These are phyloP conservation scores for Mola mola DNA, from an alignment of 2,113 vertebrate species.

Conservation along the genomic window DNA sequence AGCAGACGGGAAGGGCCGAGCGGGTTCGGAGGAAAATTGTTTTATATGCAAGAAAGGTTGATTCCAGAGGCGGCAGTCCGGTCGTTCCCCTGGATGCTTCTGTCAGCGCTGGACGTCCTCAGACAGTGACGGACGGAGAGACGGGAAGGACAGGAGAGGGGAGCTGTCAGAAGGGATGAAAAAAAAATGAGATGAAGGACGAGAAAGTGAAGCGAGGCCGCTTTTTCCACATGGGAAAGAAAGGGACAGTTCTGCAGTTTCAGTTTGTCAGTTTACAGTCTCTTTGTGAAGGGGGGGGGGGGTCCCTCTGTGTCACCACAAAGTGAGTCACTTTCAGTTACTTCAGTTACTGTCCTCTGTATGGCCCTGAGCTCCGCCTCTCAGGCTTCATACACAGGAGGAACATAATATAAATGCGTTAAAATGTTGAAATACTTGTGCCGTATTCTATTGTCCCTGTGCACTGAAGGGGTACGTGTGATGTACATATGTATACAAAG, in stretches of 20 bases:
- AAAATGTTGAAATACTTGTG: too few species aligned
- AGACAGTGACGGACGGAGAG: constrained; percentile 27
- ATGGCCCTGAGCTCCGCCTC: neutral
- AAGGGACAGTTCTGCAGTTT: neutral
- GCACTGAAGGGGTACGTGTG: too few species aligned
- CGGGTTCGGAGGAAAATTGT: constrained; percentile 18
- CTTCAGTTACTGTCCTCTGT: neutral
- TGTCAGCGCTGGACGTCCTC: constrained; percentile 33
- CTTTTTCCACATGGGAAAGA: neutral
- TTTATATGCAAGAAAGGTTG: constrained; percentile 36
- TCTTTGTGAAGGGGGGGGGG: too few species aligned
- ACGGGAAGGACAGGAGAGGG: neutral
- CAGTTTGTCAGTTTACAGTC: neutral
- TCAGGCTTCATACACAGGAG: too few species aligned
- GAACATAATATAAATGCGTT: too few species aligned
- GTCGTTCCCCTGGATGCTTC: constrained; percentile 33
- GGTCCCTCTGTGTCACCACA: too few species aligned
- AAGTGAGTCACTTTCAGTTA: too few species aligned
- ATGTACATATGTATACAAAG: too few species aligned
- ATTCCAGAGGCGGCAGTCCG: constrained; percentile 31
- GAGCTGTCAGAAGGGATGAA: neutral
- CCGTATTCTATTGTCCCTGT: too few species aligned
- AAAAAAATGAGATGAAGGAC: neutral
- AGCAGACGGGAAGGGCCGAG: constrained; percentile 20
- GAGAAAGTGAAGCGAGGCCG: neutral